phyloP scores from a whole-genome alignment of 2,797 vertebrate species.

The Martes flavigula region DNA sequence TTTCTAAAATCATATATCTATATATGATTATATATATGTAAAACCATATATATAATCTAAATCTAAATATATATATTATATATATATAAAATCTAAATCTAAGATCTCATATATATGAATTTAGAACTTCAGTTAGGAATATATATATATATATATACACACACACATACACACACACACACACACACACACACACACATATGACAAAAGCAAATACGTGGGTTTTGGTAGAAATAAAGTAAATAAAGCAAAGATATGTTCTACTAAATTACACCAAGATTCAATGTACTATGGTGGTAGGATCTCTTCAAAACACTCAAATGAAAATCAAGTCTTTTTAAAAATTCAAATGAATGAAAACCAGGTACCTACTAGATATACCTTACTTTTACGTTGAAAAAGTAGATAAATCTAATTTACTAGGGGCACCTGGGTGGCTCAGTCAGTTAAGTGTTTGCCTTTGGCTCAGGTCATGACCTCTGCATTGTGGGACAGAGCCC shows the following conservation, averaged over 20 bases:
- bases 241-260: background rate
- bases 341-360: constrained; percentile 12
- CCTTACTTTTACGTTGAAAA: background rate
- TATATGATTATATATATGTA: no score
- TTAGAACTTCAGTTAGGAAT: no score
- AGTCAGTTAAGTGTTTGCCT: background rate
- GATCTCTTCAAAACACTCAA: constrained; percentile 15
- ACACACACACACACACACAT: no score
- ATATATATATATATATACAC: no score
- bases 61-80: no score
- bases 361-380: background rate
- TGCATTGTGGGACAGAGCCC: background rate
- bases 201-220: background rate
- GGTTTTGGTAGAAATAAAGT: background rate
- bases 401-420: background rate
- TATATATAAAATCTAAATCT: background rate
- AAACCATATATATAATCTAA: no score
- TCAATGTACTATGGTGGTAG: background rate
- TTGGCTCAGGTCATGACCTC: background rate
- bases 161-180: no score
- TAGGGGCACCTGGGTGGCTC: background rate
- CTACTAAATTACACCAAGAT: background rate
- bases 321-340: background rate
- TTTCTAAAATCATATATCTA: constrained; percentile 3
- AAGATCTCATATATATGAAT: background rate